Base-by-base conservation (phyloP, 2,113 vertebrate species). In the Equus przewalskii region DNA sequence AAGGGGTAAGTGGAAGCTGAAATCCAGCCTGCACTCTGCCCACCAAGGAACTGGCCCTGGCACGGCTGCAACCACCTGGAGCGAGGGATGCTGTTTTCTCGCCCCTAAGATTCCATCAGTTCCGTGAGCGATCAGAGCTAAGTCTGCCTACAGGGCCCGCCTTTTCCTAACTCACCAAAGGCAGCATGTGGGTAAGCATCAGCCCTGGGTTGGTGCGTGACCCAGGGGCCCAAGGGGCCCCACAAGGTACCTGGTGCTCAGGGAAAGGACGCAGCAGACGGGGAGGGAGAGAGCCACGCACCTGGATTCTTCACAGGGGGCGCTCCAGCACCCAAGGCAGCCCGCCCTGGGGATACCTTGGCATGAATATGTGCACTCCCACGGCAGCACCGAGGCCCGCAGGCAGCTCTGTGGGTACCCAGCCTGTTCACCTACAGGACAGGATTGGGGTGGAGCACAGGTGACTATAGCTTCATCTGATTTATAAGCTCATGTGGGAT, bases 371-470 rank as follows among this genome's bases (percentile, higher is more conserved):
- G 3, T 8, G 41, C 28, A 41, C n/a, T 6, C 13, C 41, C 14
- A 6, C 13, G 7, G 18, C 16, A 14, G 54, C 8, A 0, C 46
- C 0, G 1, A 44, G 62, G 60, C 11, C 18, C 46, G 6, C 6
- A 1, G 24, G 46, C 72, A 62, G 49, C 10, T 15, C 41, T 30
- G 24, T n/a, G 33, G 86, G 5, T n/a, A 1, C 78, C 7, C 46
- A 67, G 49, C 62, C 44, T 49, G 36, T 3, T 93, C 83, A 6
- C 18, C 70, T 30, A 13, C 70, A 54, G 44, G 51, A 62, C 49
- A 70, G 51, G 79, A 14, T 6, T 58, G 16, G 54, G 5, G 44
- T 36, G 18, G 33, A 7, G 15, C 33, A 5, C 18, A 28, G 22
- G 82, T 3, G 36, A 13, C 28, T 33, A 51, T 15, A 54, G 16